Evolutionary conservation across 1,140 invertebrate species (phyloP), one percentile per base, ranked within the genome.

Genomic region (Macrobrachium nipponense): DNA sequence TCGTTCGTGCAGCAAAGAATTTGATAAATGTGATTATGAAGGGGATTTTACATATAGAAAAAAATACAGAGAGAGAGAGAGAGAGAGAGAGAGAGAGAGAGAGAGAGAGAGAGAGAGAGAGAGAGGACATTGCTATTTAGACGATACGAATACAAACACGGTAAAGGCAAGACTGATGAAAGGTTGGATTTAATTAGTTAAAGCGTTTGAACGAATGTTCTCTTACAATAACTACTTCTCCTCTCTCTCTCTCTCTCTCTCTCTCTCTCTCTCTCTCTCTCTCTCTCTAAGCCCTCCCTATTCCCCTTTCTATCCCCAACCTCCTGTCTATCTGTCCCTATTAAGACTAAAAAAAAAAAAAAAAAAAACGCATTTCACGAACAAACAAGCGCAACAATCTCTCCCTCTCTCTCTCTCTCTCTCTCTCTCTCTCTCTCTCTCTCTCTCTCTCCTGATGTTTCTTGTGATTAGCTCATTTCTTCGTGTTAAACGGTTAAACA

Each of bases 371-470:
- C n/a, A n/a, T n/a, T n/a, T 4, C 27, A 36, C 27, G 27, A 36
- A 36, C 27, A 36, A 4, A 36, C 27, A 36, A 36, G 27, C 27
- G 27, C 27, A 36, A 2, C 68, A 20, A 15, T 72, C 68, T 72
- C 68, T 72, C 68, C 23, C 68, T 72, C 68, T 72, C 68, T 72
- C 68, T 72, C 68, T 72, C 68, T 72, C 68, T 72, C 68, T 72
- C 68, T 72, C 68, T 72, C 68, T 72, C 68, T 72, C 68, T 72
- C 68, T 72, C 68, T 72, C 68, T 72, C 68, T 72, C 68, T 72
- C 68, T 72, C 68, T 72, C 68, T 72, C 62, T 64, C 62, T 2
- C 62, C 20, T 20, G 15, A 17, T 64, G 17, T 64, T 20, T 64
- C 62, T 64, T 20, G 15, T 20, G 12, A 12, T 70, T n/a, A 15